phyloP scores from a whole-genome alignment of 2,888 invertebrate genomes.

The Piscicola geometra region DNA sequence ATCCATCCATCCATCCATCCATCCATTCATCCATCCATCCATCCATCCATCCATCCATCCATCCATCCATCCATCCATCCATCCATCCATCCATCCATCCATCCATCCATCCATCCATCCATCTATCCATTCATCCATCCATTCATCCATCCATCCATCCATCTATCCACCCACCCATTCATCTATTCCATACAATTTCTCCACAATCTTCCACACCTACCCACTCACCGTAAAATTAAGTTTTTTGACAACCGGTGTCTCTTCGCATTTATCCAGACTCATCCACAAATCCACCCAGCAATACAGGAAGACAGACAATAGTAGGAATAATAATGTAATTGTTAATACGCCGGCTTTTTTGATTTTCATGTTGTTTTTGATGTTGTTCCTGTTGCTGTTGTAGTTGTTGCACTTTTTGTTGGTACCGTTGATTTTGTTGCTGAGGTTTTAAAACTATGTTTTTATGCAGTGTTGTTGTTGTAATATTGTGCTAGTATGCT shows the following conservation, averaged over 20 bases:
- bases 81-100: no score
- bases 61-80: no score
- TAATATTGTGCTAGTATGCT: no score
- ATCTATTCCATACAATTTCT: not conserved
- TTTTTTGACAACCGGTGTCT: not conserved
- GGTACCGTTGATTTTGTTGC: not conserved
- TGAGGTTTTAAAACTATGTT: no score
- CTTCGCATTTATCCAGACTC: not conserved
- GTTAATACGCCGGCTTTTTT: constrained; percentile 1
- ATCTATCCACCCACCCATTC: not conserved
- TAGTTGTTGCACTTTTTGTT: not conserved
- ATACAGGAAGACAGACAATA: not conserved
- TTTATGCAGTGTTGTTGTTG: no score
- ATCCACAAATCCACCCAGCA: not conserved
- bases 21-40: no score
- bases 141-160: no score
- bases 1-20: no score
- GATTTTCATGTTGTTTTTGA: not conserved
- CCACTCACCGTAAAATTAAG: not conserved
- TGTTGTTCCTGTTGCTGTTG: not conserved
- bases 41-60: no score
- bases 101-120: no score
- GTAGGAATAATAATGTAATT: not conserved
- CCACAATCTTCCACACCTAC: not conserved
- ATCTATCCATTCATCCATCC: no score